phyloP scores from a whole-genome alignment of 2,888 invertebrate genomes.

The Sminthurinus aureus region DNA sequence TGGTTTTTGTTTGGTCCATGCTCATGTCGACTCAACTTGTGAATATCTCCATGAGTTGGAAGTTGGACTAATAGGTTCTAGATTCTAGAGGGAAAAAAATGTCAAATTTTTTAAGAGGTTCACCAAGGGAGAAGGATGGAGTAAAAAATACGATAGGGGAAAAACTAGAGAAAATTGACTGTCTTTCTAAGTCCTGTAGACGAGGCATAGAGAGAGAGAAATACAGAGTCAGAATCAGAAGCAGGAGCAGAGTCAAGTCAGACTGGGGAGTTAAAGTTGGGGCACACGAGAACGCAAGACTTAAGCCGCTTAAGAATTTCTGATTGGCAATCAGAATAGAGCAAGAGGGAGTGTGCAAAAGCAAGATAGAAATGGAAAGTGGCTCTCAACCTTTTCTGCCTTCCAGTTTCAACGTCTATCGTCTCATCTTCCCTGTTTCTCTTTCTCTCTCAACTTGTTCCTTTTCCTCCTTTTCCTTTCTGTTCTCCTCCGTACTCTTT shows the following conservation, averaged over 20 bases:
- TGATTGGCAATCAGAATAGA: slow-evolving; percentile 59
- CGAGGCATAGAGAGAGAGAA: background rate
- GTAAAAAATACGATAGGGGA: slow-evolving; percentile 18
- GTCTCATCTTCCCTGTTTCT: slow-evolving; percentile 18
- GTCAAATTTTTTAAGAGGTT: slow-evolving; percentile 39
- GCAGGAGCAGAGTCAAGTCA: slow-evolving; percentile 24
- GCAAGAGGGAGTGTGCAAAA: slow-evolving; percentile 52
- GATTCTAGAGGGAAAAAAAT: background rate
- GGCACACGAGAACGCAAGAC: slow-evolving; percentile 47
- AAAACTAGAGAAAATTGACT: slow-evolving; percentile 27
- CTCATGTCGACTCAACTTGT: too few species aligned
- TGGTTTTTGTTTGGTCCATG: background rate
- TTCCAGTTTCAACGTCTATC: slow-evolving; percentile 16
- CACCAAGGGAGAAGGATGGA: background rate
- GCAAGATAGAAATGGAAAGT: slow-evolving; percentile 45
- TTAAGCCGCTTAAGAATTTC: slow-evolving; percentile 59
- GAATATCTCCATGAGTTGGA: background rate
- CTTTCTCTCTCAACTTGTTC: slow-evolving; percentile 13
- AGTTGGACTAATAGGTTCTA: background rate
- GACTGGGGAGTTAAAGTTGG: slow-evolving; percentile 41
- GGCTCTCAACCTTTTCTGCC: slow-evolving; percentile 22
- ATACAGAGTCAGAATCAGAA: slow-evolving; percentile 1
- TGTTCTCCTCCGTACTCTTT: too few species aligned
- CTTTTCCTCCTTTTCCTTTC: background rate
- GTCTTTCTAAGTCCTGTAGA: background rate